These are phyloP conservation scores for Drosophila nr. medialis DNA, from an alignment of 2,888 invertebrate genomes.

Conservation along the genomic window DNA sequence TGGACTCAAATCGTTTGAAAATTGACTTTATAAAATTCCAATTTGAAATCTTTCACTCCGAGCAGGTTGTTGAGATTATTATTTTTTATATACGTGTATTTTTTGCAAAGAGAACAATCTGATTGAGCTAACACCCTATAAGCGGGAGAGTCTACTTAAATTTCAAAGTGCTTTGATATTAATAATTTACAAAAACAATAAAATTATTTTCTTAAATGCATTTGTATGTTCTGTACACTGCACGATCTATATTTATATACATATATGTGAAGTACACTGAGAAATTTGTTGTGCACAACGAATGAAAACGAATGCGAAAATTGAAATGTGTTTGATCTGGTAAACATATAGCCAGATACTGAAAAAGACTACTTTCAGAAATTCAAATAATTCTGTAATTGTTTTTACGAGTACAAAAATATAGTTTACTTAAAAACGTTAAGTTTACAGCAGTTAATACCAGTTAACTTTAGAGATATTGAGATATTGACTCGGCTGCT, in stretches of 20 bases:
- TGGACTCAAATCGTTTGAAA: conserved; percentile 6
- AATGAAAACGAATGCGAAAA: neutral
- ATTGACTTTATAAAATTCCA: conserved; percentile 5
- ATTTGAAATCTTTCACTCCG: neutral
- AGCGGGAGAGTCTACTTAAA: neutral
- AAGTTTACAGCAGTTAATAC: too few species aligned
- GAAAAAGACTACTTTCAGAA: neutral
- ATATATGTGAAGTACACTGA: conserved; percentile 10
- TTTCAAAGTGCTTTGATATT: neutral
- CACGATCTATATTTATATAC: too few species aligned
- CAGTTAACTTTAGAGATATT: too few species aligned
- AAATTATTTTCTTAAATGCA: neutral
- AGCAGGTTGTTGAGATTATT: neutral
- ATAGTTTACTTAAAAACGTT: too few species aligned
- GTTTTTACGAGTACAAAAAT: too few species aligned
- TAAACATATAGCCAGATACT: neutral
- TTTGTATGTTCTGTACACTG: neutral
- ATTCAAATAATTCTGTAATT: neutral
- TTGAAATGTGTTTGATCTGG: neutral
- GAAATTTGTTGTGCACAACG: neutral
- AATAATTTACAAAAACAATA: neutral
- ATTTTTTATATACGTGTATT: neutral
- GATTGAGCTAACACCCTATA: conserved; percentile 4
- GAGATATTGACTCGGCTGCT: too few species aligned
- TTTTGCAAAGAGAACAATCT: conserved; percentile 10